Evolutionary conservation across 2,888 invertebrate species (phyloP), one percentile per base, ranked within the genome.

Genomic region (Thalpophila matura): DNA sequence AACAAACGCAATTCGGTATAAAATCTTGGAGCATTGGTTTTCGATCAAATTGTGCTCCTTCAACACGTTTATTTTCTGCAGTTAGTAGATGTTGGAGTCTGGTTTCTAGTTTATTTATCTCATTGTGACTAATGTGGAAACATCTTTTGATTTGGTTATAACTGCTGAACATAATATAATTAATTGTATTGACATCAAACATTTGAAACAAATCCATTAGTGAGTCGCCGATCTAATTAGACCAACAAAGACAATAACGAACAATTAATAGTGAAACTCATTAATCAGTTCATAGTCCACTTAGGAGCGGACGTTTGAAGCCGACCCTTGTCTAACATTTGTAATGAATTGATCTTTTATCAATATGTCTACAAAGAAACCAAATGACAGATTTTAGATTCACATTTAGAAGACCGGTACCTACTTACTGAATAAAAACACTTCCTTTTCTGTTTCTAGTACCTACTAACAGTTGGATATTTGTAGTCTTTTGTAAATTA

Each of bases 191-290:
- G 33, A 65, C 33, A 46, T 38, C 14, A 26, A 55, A 53, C 42
- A 59, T 64, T 53, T 53, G 27, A 54, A 51, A 26, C 40, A 29
- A 43, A 45, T 50, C 47, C 18, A 56, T 63, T 65, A 58, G 53
- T 54, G 37, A 64, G 43, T 49, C 50, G 57, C 45, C 42, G 38
- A 54, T 40, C 20, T 72, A 75, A 71, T 70, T 69, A 61, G 72
- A 73, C 18, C 68, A 70, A 57, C 66, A 66, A 57, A 69, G 57
- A 74, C 72, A 75, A 73, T 73, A 76, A 76, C 74, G 74, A 33
- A 55, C 67, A 70, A 77, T 80, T 82, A 82, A 82, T 79, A 68
- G 72, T 55, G 14, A 55, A 72, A 68, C 69, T 67, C 71, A 77
- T 82, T 81, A 76, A 65, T 64, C 45, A 53, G 72, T 69, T 65